Evolutionary conservation across 1,140 invertebrate genomes (phyloP).

Genomic region (Eriocheir sinensis): DNA sequence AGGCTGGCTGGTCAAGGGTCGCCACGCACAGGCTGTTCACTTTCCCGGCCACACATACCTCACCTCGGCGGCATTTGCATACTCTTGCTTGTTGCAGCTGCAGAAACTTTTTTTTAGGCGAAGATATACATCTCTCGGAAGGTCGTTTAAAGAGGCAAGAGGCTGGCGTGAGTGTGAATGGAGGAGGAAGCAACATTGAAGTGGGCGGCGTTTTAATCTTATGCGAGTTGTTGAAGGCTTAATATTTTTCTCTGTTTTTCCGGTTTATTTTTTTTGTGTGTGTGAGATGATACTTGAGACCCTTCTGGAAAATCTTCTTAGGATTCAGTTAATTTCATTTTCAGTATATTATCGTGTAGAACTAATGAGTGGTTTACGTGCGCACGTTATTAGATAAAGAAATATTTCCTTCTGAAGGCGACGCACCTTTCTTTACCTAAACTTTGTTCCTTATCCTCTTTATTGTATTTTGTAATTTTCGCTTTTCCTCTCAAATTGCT

Average conservation of each 20-base stretch:
- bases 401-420: no score
- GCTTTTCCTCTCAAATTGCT: no score
- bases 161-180: background rate
- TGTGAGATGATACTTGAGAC: no score
- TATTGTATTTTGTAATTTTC: no score
- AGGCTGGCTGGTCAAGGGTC: background rate
- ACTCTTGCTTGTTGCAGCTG: background rate
- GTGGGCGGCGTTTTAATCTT: no score
- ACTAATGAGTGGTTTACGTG: no score
- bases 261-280: background rate
- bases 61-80: background rate
- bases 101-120: background rate
- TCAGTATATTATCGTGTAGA: no score
- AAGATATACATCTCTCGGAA: background rate
- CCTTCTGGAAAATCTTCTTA: no score
- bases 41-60: background rate
- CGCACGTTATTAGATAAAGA: no score
- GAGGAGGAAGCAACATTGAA: background rate
- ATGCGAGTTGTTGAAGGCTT: background rate
- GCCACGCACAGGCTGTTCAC: background rate
- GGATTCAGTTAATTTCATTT: no score
- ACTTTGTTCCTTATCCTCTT: no score
- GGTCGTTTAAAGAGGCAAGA: constrained; percentile 11
- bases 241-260: background rate
- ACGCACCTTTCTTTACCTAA: no score